phyloP scores from a whole-genome alignment of 2,797 vertebrate species.

The Lagorchestes hirsutus region DNA sequence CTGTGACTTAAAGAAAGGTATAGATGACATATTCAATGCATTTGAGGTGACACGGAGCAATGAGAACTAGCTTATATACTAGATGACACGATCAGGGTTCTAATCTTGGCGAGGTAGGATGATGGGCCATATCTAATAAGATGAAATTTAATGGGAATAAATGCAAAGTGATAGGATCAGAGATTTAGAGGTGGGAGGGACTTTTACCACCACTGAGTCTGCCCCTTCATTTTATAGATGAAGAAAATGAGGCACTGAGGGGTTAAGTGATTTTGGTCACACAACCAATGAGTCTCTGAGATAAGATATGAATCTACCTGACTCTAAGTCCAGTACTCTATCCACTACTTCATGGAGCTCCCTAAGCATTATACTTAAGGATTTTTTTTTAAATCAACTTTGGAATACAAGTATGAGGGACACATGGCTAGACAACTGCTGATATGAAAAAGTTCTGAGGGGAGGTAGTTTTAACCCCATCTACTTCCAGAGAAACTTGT shows the following conservation, averaged over 20 bases:
- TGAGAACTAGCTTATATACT: background rate
- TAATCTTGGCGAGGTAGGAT: background rate
- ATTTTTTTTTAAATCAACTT: background rate
- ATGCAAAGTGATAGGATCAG: background rate
- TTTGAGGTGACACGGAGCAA: background rate
- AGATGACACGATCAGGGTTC: background rate
- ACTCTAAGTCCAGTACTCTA: background rate
- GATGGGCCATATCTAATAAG: background rate
- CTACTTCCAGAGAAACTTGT: background rate
- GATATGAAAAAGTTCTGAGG: background rate
- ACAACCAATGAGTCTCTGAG: background rate
- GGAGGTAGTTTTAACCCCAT: background rate
- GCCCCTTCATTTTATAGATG: background rate
- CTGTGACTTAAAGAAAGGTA: background rate
- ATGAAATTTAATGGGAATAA: background rate
- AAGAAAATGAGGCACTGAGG: background rate
- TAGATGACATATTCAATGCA: background rate
- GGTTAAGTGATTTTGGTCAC: background rate
- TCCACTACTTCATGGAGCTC: background rate
- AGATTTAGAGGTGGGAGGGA: background rate
- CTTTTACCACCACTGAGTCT: background rate
- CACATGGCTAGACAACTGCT: background rate
- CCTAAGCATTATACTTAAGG: background rate
- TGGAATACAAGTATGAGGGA: background rate
- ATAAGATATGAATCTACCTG: background rate